These are phyloP conservation scores for Podocnemis expansa DNA, from an alignment of 2,113 vertebrate species.

Conservation along the genomic window DNA sequence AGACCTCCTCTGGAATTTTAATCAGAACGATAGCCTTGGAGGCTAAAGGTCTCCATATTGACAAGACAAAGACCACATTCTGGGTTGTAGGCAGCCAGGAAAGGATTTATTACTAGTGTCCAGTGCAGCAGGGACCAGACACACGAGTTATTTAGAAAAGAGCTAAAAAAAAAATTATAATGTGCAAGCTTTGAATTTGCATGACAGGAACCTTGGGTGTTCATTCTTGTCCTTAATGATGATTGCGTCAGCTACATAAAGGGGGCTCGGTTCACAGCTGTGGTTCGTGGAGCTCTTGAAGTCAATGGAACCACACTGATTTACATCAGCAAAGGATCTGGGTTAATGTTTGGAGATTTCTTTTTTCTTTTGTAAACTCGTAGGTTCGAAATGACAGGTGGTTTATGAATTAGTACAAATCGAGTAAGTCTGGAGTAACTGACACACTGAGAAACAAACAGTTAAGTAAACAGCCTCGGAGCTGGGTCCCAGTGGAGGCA, in stretches of 20 bases:
- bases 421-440: not conserved
- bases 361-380: not conserved
- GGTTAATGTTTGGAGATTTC: not conserved
- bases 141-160: not conserved
- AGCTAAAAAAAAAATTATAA: not conserved
- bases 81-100: slow-evolving; percentile 5
- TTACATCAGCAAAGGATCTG: not conserved
- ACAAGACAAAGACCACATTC: slow-evolving; percentile 41
- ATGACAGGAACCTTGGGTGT: not conserved
- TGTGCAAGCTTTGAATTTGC: not conserved
- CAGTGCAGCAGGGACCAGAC: not conserved
- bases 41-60: slow-evolving; percentile 18
- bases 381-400: slow-evolving; percentile 23
- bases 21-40: slow-evolving; percentile 12
- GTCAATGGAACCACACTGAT: not conserved
- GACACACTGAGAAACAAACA: not conserved
- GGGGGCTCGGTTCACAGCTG: not conserved
- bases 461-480: not conserved
- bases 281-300: not conserved
- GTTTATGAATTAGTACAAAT: slow-evolving; percentile 52
- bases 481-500: not conserved
- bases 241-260: not conserved
- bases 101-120: not conserved
- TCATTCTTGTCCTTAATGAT: not conserved
- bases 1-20: slow-evolving; percentile 17